Percentiles rank a stretch among this genome's conserved stretches.
These are phyloP conservation scores for Callosobruchus maculatus DNA, from an alignment of 2,888 invertebrate species.

Conservation along the genomic window DNA sequence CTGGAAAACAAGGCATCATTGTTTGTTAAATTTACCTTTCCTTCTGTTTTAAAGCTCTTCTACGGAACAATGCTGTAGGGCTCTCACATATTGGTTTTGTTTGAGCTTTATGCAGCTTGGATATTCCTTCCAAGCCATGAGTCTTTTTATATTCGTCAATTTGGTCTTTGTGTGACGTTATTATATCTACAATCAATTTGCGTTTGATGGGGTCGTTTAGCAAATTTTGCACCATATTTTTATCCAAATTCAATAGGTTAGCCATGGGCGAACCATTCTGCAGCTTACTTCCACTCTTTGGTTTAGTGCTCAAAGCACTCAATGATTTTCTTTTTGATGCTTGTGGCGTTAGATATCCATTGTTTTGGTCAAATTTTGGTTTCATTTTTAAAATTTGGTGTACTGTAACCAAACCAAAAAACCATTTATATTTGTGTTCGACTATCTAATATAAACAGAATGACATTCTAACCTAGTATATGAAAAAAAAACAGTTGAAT, in stretches of 20 bases:
- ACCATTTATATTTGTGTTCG: no score
- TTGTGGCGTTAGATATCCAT: background rate
- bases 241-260: slow-evolving; percentile 5
- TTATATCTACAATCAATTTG: slow-evolving; percentile 33
- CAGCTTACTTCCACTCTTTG: background rate
- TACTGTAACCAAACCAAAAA: no score
- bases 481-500: no score
- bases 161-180: slow-evolving; percentile 33
- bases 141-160: slow-evolving; percentile 27
- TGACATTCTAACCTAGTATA: no score
- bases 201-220: slow-evolving; percentile 38
- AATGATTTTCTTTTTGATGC: background rate
- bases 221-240: slow-evolving; percentile 22
- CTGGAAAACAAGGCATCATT: no score
- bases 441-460: no score
- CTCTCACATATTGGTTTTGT: slow-evolving; percentile 35
- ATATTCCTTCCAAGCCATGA: background rate
- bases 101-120: slow-evolving; percentile 21
- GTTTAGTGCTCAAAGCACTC: background rate
- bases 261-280: background rate
- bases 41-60: slow-evolving; percentile 34
- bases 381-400: no score
- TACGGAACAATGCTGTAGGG: slow-evolving; percentile 39
- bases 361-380: no score
- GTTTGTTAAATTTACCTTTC: slow-evolving; percentile 11